A percentile compares a stretch with the other conserved stretches of the same genome.
Conservation (phyloP, 2,113 vertebrate species). For the Pachycephala philippinensis region DNA sequence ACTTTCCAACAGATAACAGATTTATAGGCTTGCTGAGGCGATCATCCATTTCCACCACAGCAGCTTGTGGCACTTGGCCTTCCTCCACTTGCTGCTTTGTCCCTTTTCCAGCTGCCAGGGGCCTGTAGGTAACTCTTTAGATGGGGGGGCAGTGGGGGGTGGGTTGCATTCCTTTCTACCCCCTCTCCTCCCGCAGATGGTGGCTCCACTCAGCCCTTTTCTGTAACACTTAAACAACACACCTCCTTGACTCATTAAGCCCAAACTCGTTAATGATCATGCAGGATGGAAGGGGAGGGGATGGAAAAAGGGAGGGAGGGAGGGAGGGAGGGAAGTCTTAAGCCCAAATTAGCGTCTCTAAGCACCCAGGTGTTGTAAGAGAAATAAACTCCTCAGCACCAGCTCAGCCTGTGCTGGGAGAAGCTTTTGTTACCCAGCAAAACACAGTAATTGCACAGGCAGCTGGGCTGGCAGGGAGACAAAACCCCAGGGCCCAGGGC, state of each 20-base stretch:
- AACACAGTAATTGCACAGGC: slow-evolving; percentile 39
- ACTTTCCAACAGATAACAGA: neutral
- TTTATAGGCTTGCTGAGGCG: neutral
- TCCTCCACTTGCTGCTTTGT: neutral
- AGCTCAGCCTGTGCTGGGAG: slow-evolving; percentile 33
- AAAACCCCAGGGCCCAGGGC: neutral
- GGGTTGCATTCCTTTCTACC: neutral
- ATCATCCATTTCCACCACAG: neutral
- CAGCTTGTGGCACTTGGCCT: neutral
- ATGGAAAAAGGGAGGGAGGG: slow-evolving; percentile 36
- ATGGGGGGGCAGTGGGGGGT: accelerated
- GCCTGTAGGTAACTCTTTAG: neutral
- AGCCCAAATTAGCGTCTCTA: slow-evolving; percentile 46
- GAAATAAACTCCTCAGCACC: slow-evolving; percentile 46
- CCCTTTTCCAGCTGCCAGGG: neutral
- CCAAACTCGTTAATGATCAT: slow-evolving; percentile 23
- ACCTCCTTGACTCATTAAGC: slow-evolving; percentile 51
- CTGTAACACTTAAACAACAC: neutral
- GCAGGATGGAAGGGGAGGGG: slow-evolving; percentile 46
- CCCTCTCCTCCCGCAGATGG: neutral
- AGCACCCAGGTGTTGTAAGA: slow-evolving; percentile 62
- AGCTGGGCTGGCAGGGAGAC: slow-evolving; percentile 33
- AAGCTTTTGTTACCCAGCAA: slow-evolving; percentile 48
- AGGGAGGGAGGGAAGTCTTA: neutral
- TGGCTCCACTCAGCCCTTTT: neutral